Conservation (phyloP, 2,113 vertebrate genomes). For the Engystomops pustulosus region DNA sequence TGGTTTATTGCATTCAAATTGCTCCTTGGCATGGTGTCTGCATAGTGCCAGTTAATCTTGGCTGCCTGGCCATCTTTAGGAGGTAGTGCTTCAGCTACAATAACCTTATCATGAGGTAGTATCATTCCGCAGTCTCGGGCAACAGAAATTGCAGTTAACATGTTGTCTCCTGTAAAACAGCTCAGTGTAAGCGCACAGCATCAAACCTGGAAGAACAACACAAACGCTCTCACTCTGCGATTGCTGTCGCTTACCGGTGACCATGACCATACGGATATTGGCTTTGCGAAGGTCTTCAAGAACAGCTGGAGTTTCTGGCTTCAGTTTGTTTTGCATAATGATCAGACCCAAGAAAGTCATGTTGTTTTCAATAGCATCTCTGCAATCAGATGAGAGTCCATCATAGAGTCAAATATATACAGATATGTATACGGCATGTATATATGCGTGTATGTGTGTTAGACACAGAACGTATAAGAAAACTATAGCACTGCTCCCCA, state of each 20-base stretch:
- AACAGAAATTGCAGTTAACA: conserved; percentile 97
- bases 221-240: not conserved
- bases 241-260: conserved; percentile 83
- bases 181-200: not conserved
- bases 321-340: conserved; percentile 98
- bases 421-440: too few species aligned
- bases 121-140: conserved; percentile 98
- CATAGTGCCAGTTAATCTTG: conserved; percentile 94
- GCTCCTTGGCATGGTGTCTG: conserved; percentile 81
- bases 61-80: conserved; percentile 92
- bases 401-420: not conserved
- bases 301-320: conserved; percentile 88
- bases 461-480: not conserved
- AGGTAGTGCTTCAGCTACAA: conserved; percentile 91
- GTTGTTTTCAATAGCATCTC: conserved; percentile 91
- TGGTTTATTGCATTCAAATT: conserved; percentile 73
- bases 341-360: conserved; percentile 97
- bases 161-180: conserved; percentile 86
- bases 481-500: not conserved
- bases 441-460: too few species aligned
- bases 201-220: not conserved
- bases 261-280: conserved; percentile 96
- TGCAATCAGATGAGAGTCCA: too few species aligned
- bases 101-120: conserved; percentile 90
- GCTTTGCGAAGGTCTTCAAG: conserved; percentile 89